Base-by-base conservation (phyloP, 1,140 invertebrate genomes). In the Nasonia vitripennis region DNA sequence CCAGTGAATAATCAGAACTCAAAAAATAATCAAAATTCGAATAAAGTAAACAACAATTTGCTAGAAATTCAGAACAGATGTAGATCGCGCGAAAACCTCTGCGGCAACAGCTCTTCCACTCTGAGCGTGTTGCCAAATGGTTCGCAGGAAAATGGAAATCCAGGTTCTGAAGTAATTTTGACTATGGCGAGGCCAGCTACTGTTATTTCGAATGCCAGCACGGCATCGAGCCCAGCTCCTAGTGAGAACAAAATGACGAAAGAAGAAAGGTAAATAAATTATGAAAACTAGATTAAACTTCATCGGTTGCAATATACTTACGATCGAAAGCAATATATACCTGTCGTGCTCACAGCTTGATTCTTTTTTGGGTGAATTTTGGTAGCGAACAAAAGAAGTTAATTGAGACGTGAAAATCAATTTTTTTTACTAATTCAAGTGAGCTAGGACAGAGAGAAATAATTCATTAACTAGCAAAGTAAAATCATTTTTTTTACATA, bases 171-270 rank as follows among this genome's bases (percentile, higher is more conserved):
- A 89, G 95, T 96, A 37, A 96, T 96, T 88, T 94, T 96, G 62
- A 96, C 96, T 9, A 95, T 95, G 92, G 96, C 96, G 5, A 93
- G 95, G 78, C 96, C 96, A 20, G 96, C 95, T 2, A 96, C 95
- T 9, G 96, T 96, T 7, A 96, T 96, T 86, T 96, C 95, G 0
- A 96, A 96, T 87, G 93, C 95, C 2, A 95, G 94, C 87, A 94
- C 95, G 5, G 95, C 95, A 4, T 95, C 95, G 10, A 94, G 94
- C 88, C 95, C 95, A 11, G 93, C 95, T 14, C 93, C 94, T 14
- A 94, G 92, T 87, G 95, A 95, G 87, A 95, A 94, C 86, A 95
- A 95, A 88, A 89, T 94, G 81, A 91, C 93, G 17, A 95, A 95
- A 88, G 94, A 95, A 88, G 95, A 96, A 88, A 95, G 94, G 94